Conservation (phyloP, 1,140 invertebrate species). For the Drosophila eugracilis region DNA sequence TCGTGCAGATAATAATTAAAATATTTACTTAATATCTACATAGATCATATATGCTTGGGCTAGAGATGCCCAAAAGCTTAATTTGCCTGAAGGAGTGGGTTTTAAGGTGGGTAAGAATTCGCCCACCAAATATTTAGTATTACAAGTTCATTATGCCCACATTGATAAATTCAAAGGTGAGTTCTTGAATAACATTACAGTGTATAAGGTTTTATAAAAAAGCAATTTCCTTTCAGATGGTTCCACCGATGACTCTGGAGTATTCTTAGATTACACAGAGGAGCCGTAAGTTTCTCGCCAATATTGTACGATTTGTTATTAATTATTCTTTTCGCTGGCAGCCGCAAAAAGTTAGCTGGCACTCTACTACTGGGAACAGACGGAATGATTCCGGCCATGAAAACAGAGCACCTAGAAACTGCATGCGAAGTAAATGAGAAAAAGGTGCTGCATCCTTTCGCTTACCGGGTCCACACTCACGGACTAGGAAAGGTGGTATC, state of each 20-base stretch:
- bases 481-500: constrained; percentile 93
- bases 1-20: too few relatives aligned
- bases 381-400: constrained; percentile 90
- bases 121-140: constrained; percentile 91
- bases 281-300: constrained; percentile 87
- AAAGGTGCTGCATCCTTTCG: constrained; percentile 96
- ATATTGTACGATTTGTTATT: neutral
- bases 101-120: constrained; percentile 92
- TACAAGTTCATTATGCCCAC: constrained; percentile 97
- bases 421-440: constrained; percentile 92
- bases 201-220: neutral
- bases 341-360: constrained; percentile 92
- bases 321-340: constrained; percentile 58
- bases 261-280: constrained; percentile 92
- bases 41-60: constrained; percentile 99
- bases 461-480: constrained; percentile 97
- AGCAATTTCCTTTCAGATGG: constrained; percentile 87
- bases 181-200: neutral
- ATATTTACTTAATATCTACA: neutral
- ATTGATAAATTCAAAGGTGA: constrained; percentile 90
- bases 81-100: constrained; percentile 93
- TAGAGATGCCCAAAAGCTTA: constrained; percentile 94
- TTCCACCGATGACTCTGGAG: constrained; percentile 92
- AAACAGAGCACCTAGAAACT: constrained; percentile 94
- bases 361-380: constrained; percentile 94